Evolutionary conservation across 1,140 invertebrate species (phyloP), one percentile per base, ranked within the genome.

Genomic region (Nomia melanderi): DNA sequence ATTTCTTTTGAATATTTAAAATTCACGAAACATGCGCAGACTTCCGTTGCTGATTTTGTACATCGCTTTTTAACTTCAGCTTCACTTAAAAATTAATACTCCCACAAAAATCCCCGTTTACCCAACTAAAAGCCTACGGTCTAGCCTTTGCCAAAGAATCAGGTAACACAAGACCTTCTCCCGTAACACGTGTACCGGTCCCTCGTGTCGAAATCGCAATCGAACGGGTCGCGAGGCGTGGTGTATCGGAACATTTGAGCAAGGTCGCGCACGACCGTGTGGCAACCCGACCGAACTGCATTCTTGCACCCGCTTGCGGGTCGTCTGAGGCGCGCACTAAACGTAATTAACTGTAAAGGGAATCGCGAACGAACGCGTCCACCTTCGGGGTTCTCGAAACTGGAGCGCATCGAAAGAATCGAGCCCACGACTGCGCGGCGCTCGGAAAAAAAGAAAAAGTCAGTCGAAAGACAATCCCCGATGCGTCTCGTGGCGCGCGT

Each of bases 341-440:
- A 8, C 47, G 47, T n/a, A 50, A 50, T 50, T 50, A 50, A 50
- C 47, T n/a, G 47, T 50, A 50, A 50, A 50, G 47, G 47, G 20
- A 50, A 50, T 50, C n/a, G n/a, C 47, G 47, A 8, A 8, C 47
- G 47, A 50, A 1, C 47, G 47, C n/a, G n/a, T 50, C 17, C 47
- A n/a, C 17, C 6, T n/a, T 50, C 47, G 47, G 47, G 8, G 47
- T n/a, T 50, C n/a, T 50, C 47, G 47, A 50, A 50, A 50, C n/a
- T n/a, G 47, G 47, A 50, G 47, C 47, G 20, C 8, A 20, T 20
- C n/a, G 20, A 50, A n/a, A 50, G 47, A 44, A 44, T 4, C 41
- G 14, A 14, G 11, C n/a, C n/a, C n/a, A 14, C 11, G 39, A 12
- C 11, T 11, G 39, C 8, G 11, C 11, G 39, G 2, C 4, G 39